Evolutionary conservation across 2,797 vertebrate genomes (phyloP).

Genomic region (Eospalax fontanierii): DNA sequence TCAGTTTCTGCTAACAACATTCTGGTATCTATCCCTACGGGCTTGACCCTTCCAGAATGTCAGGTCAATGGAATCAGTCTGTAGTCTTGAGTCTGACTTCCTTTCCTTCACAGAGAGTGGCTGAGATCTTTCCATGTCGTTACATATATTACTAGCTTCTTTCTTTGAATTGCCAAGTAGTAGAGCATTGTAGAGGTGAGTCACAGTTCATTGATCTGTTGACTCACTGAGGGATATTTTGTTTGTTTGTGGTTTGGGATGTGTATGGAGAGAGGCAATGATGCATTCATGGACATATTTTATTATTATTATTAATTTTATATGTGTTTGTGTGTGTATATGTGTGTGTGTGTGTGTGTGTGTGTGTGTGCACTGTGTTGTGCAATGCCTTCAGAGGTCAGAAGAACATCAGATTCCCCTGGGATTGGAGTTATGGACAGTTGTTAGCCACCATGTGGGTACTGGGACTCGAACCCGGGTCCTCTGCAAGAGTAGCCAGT

Average conservation of each 20-base stretch:
- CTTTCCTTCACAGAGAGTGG: conserved; percentile 10
- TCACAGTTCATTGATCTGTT: not conserved
- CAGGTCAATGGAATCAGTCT: not conserved
- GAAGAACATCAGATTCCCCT: no score
- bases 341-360: no score
- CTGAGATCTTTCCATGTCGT: not conserved
- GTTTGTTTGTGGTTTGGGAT: not conserved
- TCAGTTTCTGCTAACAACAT: not conserved
- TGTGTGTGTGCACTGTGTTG: no score
- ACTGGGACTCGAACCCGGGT: no score
- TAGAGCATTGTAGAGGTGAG: not conserved
- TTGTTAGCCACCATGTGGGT: no score
- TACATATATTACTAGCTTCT: not conserved
- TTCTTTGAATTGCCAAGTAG: conserved; percentile 18
- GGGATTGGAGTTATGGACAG: no score
- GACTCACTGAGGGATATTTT: not conserved
- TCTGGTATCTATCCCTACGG: not conserved
- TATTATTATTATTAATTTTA: no score
- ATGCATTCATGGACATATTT: not conserved
- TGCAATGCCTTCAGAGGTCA: no score
- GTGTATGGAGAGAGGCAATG: conserved; percentile 18
- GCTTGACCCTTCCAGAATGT: not conserved
- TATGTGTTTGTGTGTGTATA: no score
- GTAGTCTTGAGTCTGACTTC: conserved; percentile 12
- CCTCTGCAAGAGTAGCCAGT: no score